Evolutionary conservation across 1,140 invertebrate genomes (phyloP), one percentile per base, ranked within the genome.

Genomic region (Papilio polyxenes): DNA sequence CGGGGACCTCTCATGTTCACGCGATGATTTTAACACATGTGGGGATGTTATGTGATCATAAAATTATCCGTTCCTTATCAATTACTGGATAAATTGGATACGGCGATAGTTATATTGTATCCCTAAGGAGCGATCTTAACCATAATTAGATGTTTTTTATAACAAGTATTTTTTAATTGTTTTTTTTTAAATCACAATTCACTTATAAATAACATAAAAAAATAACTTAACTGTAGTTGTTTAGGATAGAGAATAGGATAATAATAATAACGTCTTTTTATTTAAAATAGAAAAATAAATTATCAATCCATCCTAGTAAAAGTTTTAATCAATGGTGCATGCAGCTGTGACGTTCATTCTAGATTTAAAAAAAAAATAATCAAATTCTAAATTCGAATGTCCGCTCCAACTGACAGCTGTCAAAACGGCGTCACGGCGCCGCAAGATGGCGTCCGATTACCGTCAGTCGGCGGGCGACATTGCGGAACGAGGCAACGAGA

Each of bases 341-440:
- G 86, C 83, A 84, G 88, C 87, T 89, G 86, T 91, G 89, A 90
- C 90, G 88, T 83, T 88, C 89, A 87, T 92, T 91, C 92, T 90
- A 93, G 88, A 87, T 89, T 89, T 89, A 89, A 90, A 86, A 88
- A 17, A 56, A 85, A 84, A 83, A n/a, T n/a, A n/a, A 86, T 86
- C 88, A 87, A 87, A 90, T 91, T 91, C 87, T 86, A 89, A 90
- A 87, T 90, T 90, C 88, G 88, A 89, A 90, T 89, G 85, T 87
- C 53, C 53, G 53, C 17, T 87, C 83, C 84, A 87, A 89, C 83
- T 87, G 86, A 87, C 86, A 86, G 85, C 87, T 89, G 88, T 89
- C 88, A 88, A 85, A 87, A 84, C 84, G 85, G 81, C 85, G 86
- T 87, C 85, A 87, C 82, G 86, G 84, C 85, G 75, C 49, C 83